Evolutionary conservation across 2,797 vertebrate species (phyloP).

Genomic region (Hirundo rustica): DNA sequence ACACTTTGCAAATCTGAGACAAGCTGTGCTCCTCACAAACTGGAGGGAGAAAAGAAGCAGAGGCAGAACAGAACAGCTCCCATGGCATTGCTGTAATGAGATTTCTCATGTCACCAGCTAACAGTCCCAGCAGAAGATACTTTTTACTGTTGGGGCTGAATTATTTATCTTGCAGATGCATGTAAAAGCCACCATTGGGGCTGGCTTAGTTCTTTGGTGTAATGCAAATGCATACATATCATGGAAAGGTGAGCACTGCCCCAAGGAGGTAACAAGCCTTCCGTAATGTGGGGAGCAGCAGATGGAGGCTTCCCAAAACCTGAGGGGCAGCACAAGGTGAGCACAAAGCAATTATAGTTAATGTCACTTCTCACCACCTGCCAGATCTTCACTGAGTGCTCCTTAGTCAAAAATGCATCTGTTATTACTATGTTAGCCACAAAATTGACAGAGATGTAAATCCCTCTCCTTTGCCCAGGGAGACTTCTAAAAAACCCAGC

Average conservation of each 20-base stretch:
- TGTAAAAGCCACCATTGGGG: neutral
- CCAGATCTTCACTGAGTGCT: neutral
- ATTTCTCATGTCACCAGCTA: neutral
- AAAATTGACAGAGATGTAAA: neutral
- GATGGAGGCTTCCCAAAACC: neutral
- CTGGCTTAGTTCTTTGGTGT: neutral
- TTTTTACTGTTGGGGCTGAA: neutral
- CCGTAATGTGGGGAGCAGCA: neutral
- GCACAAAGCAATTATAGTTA: neutral
- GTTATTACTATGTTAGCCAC: neutral
- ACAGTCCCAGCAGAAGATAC: neutral
- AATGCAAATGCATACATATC: neutral
- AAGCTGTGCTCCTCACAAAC: neutral
- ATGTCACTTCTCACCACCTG: neutral
- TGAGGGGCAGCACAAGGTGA: neutral
- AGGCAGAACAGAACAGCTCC: neutral
- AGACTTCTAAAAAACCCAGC: neutral
- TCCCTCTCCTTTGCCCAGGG: neutral
- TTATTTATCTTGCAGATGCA: neutral
- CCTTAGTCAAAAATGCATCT: neutral
- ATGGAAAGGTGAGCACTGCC: neutral
- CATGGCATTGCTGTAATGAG: fast-evolving
- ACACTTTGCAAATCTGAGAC: neutral
- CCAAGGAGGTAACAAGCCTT: neutral
- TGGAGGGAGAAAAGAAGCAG: neutral